Percentiles rank a stretch among this genome's conserved stretches.
Conservation (phyloP, 2,888 invertebrate species). For the Nineta flava region DNA sequence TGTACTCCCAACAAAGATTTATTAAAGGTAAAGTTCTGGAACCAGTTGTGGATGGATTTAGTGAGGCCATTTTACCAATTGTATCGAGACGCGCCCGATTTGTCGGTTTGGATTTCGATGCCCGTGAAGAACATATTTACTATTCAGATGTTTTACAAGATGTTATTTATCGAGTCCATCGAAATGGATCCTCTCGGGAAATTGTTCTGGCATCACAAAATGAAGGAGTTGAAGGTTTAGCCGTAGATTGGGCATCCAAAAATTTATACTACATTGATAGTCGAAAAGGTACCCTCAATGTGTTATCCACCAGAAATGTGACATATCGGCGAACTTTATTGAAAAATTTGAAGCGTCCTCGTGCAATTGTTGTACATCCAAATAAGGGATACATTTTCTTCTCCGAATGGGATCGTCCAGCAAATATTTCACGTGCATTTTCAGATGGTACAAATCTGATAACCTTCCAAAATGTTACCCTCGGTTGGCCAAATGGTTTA, state of each 20-base stretch:
- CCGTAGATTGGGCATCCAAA: slow-evolving; percentile 91
- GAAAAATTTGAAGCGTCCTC: slow-evolving; percentile 77
- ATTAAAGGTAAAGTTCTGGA: slow-evolving; percentile 85
- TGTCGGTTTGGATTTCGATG: slow-evolving; percentile 90
- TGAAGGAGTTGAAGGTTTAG: slow-evolving; percentile 90
- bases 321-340: slow-evolving; percentile 69
- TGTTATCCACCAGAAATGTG: slow-evolving; percentile 74
- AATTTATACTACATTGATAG: slow-evolving; percentile 93
- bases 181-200: slow-evolving; percentile 65
- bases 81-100: slow-evolving; percentile 82
- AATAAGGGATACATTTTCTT: slow-evolving; percentile 88
- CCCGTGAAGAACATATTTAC: slow-evolving; percentile 79
- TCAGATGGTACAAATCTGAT: slow-evolving; percentile 77
- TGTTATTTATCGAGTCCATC: slow-evolving; percentile 73
- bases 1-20: slow-evolving; percentile 90
- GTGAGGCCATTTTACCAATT: slow-evolving; percentile 89
- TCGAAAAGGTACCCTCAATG: slow-evolving; percentile 84
- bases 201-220: slow-evolving; percentile 91
- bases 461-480: slow-evolving; percentile 76
- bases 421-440: slow-evolving; percentile 85
- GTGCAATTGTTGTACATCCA: slow-evolving; percentile 94
- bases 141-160: slow-evolving; percentile 95
- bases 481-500: slow-evolving; percentile 96
- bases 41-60: slow-evolving; percentile 79
- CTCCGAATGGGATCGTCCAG: slow-evolving; percentile 92